These are phyloP conservation scores for Anodontia alba DNA, from an alignment of 2,888 invertebrate genomes.

Conservation along the genomic window DNA sequence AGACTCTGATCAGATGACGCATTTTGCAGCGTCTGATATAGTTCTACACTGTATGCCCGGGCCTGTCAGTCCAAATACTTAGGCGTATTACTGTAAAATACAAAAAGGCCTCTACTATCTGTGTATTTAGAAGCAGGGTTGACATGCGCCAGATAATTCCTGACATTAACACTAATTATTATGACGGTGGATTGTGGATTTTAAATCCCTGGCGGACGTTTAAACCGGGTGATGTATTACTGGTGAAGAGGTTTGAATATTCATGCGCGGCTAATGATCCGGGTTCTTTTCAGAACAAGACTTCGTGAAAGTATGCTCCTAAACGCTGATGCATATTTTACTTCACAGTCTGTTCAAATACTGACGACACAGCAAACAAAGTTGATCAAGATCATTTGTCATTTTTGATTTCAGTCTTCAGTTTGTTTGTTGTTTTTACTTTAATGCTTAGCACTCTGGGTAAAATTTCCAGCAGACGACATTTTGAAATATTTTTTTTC, in stretches of 20 bases:
- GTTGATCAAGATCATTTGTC: neutral
- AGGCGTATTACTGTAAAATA: too few species aligned
- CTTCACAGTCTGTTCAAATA: neutral
- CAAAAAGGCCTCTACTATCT: too few species aligned
- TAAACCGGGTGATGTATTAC: constrained; percentile 1
- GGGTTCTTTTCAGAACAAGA: neutral
- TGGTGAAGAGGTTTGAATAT: constrained; percentile 14
- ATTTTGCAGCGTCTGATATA: too few species aligned
- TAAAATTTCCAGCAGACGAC: too few species aligned
- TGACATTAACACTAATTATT: constrained; percentile 3
- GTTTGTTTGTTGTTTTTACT: too few species aligned
- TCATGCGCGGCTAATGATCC: constrained; percentile 10
- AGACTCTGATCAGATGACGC: too few species aligned
- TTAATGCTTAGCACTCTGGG: too few species aligned
- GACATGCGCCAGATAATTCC: too few species aligned
- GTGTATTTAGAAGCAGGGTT: too few species aligned
- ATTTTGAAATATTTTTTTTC: too few species aligned
- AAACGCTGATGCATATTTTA: constrained; percentile 4
- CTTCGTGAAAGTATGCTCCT: neutral
- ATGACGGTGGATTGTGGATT: constrained; percentile 14
- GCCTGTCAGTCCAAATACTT: too few species aligned
- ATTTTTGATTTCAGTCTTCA: neutral
- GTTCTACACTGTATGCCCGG: too few species aligned
- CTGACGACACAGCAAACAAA: neutral
- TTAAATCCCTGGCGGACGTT: neutral